Conservation (phyloP, 2,113 vertebrate genomes). For the Polyodon spathula region DNA sequence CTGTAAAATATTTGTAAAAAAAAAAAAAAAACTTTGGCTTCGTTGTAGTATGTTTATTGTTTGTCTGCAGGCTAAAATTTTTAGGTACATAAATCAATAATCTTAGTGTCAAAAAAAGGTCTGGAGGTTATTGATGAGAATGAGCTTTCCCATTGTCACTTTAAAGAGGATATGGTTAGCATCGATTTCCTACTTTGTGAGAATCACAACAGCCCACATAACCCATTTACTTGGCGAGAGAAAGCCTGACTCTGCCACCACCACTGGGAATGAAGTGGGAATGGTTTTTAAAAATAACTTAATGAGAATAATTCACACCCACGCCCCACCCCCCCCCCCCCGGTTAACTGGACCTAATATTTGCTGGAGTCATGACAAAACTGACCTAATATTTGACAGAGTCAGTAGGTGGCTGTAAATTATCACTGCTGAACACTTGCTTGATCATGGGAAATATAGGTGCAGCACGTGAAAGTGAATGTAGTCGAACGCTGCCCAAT, state of each 20-base stretch:
- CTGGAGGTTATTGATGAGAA: background rate
- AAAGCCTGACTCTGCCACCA: background rate
- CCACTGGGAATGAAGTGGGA: constrained; percentile 2
- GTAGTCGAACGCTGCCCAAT: too few species aligned
- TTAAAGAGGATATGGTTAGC: background rate
- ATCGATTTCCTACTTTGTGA: background rate
- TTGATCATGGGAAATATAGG: too few species aligned
- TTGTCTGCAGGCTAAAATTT: background rate
- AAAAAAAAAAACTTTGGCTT: too few species aligned
- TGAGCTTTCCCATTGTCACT: background rate
- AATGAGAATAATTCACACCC: too few species aligned
- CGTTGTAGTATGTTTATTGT: background rate
- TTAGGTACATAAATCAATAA: background rate
- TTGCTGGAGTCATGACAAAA: too few species aligned
- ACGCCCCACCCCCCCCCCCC: too few species aligned
- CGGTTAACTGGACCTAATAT: too few species aligned
- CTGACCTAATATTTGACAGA: too few species aligned
- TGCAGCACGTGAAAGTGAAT: too few species aligned
- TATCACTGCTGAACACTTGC: too few species aligned
- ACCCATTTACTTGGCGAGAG: background rate
- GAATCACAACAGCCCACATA: background rate
- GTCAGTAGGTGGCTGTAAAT: too few species aligned
- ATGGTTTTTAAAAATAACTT: background rate
- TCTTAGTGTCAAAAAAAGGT: background rate
- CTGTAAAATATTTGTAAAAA: too few species aligned